Conservation (phyloP, 2,797 vertebrate species). For the Pachyuromys duprasi region DNA sequence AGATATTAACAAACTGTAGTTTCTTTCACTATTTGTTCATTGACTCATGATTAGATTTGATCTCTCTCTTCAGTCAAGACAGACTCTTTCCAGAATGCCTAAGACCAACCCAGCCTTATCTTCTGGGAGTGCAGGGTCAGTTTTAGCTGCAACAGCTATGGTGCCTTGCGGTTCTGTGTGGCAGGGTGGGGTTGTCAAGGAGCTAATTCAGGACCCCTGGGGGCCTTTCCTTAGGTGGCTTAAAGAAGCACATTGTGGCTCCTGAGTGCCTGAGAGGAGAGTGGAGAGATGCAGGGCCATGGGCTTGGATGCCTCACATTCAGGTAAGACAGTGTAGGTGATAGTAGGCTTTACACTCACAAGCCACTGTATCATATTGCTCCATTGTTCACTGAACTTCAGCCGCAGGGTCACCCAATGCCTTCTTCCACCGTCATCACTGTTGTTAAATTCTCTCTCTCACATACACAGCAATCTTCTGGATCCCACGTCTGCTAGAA, state of each 20-base stretch:
- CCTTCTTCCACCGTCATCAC: background rate
- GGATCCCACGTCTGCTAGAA: background rate
- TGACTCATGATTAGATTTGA: background rate
- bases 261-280: background rate
- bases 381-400: background rate
- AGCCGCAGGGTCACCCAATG: accelerated
- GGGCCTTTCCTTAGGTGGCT: background rate
- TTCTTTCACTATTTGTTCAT: background rate
- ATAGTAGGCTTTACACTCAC: background rate
- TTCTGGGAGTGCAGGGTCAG: background rate
- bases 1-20: background rate
- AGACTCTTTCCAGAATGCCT: background rate
- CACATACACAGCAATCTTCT: background rate
- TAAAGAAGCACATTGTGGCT: slow-evolving; percentile 2
- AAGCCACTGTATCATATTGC: background rate
- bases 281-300: slow-evolving; percentile 19
- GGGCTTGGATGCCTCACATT: background rate
- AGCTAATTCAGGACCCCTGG: background rate
- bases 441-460: background rate
- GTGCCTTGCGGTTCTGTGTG: background rate
- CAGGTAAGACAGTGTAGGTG: slow-evolving; percentile 12
- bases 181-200: too few species aligned
- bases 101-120: background rate
- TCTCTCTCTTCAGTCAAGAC: background rate
- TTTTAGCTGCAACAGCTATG: background rate